These are phyloP conservation scores for Ommatoiulus sabulosus DNA, from an alignment of 2,888 invertebrate species.

Conservation along the genomic window DNA sequence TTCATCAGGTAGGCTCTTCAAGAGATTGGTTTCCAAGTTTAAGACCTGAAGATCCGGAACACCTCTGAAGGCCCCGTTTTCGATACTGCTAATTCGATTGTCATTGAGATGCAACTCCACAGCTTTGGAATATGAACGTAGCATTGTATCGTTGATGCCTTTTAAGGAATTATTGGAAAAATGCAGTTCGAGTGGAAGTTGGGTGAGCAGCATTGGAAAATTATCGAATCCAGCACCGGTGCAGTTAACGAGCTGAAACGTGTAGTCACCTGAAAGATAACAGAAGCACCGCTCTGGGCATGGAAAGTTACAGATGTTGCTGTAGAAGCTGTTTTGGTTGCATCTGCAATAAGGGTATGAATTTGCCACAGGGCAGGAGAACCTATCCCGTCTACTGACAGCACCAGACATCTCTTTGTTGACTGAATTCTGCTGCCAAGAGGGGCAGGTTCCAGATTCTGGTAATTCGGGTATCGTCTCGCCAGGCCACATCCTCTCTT, in stretches of 20 bases:
- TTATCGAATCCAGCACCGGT: neutral
- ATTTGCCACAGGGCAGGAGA: neutral
- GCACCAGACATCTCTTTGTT: neutral
- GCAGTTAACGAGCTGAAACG: neutral
- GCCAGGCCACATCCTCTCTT: neutral
- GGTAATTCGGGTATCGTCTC: neutral
- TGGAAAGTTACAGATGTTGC: neutral
- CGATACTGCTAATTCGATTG: neutral
- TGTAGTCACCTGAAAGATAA: neutral
- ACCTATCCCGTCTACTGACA: neutral
- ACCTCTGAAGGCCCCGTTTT: neutral
- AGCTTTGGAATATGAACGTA: neutral
- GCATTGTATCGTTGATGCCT: neutral
- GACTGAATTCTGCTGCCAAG: neutral
- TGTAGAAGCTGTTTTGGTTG: neutral
- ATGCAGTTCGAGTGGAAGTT: neutral
- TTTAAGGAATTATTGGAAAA: neutral
- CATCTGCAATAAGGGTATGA: neutral
- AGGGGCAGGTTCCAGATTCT: neutral
- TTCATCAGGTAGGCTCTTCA: slow-evolving; percentile 3
- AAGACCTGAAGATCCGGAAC: neutral
- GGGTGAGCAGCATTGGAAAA: neutral
- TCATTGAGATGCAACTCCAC: neutral
- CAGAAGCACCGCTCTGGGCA: neutral
- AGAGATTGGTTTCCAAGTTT: neutral